Percentiles rank a stretch among this genome's conserved stretches.
phyloP scores from a whole-genome alignment of 92 coral and sea anemone species.

The Epizoanthus ramosus region DNA sequence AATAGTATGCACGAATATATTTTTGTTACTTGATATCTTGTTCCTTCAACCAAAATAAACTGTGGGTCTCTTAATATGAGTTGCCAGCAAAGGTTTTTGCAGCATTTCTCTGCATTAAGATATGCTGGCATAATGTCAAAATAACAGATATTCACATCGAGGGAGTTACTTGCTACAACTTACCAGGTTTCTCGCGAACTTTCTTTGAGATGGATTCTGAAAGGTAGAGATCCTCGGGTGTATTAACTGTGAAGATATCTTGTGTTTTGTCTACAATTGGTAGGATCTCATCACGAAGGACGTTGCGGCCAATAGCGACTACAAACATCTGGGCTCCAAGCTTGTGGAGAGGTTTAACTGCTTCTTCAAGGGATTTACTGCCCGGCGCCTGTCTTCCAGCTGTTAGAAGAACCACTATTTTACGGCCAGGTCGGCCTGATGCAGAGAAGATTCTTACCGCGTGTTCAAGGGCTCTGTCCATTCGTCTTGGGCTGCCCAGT shows the following conservation, averaged over 20 bases:
- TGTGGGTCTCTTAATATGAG: no score
- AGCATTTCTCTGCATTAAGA: no score
- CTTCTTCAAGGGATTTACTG: conserved; percentile 34
- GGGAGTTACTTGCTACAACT: neutral
- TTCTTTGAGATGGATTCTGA: conserved; percentile 20
- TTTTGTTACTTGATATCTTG: no score
- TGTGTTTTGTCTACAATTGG: conserved; percentile 8
- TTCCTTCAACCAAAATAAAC: no score
- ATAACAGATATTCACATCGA: no score
- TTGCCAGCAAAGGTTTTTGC: no score
- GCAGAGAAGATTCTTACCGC: conserved; percentile 2
- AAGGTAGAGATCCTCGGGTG: conserved; percentile 14
- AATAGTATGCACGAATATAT: no score
- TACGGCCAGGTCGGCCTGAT: conserved; percentile 29
- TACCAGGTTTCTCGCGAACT: conserved; percentile 28
- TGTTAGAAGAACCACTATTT: conserved; percentile 49
- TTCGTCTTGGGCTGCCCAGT: conserved; percentile 8
- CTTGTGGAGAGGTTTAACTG: conserved; percentile 15
- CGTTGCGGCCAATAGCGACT: neutral
- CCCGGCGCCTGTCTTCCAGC: conserved; percentile 30
- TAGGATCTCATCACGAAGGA: neutral
- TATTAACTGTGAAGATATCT: neutral
- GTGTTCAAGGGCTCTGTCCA: conserved; percentile 26
- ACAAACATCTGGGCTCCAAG: conserved; percentile 29
- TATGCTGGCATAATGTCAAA: no score